These are phyloP conservation scores for Trichechus manatus DNA, from an alignment of 2,113 vertebrate genomes.

Conservation along the genomic window DNA sequence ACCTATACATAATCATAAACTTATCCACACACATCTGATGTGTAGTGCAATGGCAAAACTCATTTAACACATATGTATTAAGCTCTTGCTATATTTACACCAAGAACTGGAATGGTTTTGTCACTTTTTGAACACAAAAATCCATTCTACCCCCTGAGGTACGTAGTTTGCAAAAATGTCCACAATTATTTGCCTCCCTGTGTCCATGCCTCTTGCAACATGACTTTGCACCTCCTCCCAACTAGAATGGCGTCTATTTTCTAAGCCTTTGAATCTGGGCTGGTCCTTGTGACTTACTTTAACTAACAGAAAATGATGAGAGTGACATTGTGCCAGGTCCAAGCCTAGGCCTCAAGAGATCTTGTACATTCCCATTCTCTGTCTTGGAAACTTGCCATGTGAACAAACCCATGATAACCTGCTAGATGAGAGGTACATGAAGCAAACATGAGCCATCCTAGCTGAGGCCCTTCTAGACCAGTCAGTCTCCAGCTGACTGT, in stretches of 20 bases:
- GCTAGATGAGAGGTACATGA: not conserved
- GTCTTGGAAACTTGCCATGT: not conserved
- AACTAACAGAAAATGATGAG: not conserved
- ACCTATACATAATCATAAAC: not conserved
- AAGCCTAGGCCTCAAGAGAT: not conserved
- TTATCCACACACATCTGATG: not conserved
- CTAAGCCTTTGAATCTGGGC: not conserved
- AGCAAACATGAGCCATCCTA: not conserved
- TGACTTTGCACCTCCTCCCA: not conserved
- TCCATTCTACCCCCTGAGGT: not conserved
- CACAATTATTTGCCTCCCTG: not conserved
- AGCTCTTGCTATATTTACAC: not conserved
- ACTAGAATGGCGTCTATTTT: not conserved
- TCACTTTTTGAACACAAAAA: constrained; percentile 8
- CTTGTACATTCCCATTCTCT: not conserved
- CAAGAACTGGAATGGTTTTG: not conserved
- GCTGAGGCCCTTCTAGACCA: not conserved
- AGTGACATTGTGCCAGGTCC: not conserved
- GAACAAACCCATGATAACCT: not conserved
- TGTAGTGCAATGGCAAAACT: not conserved
- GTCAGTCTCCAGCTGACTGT: not conserved
- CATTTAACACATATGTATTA: not conserved
- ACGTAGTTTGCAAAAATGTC: not conserved
- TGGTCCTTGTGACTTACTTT: not conserved
- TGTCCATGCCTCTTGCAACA: not conserved